Evolutionary conservation across 2,888 invertebrate species (phyloP).

Genomic region (Proisotoma minuta): DNA sequence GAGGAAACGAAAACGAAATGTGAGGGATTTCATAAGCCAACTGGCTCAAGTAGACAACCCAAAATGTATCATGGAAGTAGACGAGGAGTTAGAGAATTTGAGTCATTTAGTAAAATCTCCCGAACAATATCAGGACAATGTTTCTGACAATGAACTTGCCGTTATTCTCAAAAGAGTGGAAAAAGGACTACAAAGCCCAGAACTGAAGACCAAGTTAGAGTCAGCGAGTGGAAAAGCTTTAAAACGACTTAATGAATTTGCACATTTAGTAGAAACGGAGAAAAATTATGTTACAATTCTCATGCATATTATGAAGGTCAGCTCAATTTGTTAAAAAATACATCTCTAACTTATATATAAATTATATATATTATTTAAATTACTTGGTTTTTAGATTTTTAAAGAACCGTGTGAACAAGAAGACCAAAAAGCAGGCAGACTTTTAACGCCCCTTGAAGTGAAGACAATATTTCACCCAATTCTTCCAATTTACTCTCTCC

Average conservation of each 20-base stretch:
- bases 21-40: conserved; percentile 33
- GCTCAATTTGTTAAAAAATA: background rate
- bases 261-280: conserved; percentile 93
- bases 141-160: conserved; percentile 41
- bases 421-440: conserved; percentile 69
- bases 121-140: conserved; percentile 36
- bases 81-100: conserved; percentile 55
- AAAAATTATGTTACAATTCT: conserved; percentile 95
- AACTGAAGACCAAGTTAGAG: conserved; percentile 63
- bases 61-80: conserved; percentile 53
- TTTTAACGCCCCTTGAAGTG: conserved; percentile 84
- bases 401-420: conserved; percentile 87
- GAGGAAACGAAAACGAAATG: conserved; percentile 41
- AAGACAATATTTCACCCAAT: conserved; percentile 94
- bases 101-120: conserved; percentile 42
- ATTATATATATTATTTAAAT: background rate
- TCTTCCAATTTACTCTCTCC: conserved; percentile 89
- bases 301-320: conserved; percentile 83
- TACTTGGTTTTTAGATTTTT: conserved; percentile 66
- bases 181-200: conserved; percentile 31
- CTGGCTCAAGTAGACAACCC: conserved; percentile 43
- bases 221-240: conserved; percentile 54
- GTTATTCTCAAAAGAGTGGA: conserved; percentile 37
- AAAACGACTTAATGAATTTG: conserved; percentile 66
- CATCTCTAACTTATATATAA: conserved; percentile 11